Percentiles rank a stretch among this genome's conserved stretches.
phyloP scores from a whole-genome alignment of 2,113 vertebrate genomes.

The Sander lucioperca region DNA sequence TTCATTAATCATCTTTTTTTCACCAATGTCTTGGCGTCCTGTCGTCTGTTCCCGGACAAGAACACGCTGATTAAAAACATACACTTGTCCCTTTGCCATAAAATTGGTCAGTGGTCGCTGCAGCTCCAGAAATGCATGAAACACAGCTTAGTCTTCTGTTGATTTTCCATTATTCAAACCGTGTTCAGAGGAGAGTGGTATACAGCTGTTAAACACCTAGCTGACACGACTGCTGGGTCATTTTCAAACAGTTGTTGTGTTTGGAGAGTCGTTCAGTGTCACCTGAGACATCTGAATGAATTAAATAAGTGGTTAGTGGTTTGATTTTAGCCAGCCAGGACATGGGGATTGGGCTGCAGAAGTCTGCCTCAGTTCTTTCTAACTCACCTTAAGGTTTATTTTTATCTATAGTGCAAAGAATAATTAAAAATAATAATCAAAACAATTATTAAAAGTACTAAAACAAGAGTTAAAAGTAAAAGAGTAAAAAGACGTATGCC shows the following conservation, averaged over 20 bases:
- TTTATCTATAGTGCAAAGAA: too few relatives aligned
- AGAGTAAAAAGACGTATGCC: too few relatives aligned
- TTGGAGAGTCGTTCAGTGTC: constrained; percentile 5
- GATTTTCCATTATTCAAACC: constrained; percentile 21
- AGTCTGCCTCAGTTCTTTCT: too few relatives aligned
- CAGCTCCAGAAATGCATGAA: constrained; percentile 16
- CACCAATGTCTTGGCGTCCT: neutral
- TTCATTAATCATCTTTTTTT: constrained; percentile 27
- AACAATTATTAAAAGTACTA: too few relatives aligned
- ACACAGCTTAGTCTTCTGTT: constrained; percentile 26
- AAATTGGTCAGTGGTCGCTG: constrained; percentile 21
- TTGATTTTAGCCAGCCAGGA: neutral
- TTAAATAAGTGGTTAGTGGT: neutral
- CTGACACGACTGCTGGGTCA: neutral
- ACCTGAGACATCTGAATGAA: constrained; percentile 1
- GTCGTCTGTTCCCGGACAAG: neutral
- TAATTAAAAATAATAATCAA: too few relatives aligned
- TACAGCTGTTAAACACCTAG: constrained; percentile 47
- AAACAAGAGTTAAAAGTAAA: too few relatives aligned
- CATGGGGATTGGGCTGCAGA: too few relatives aligned
- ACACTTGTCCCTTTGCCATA: neutral
- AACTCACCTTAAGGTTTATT: too few relatives aligned
- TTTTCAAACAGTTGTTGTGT: constrained; percentile 16
- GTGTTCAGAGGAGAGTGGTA: neutral
- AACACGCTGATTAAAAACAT: constrained; percentile 33